Conservation (phyloP, 2,797 vertebrate genomes). For the Scarus forsteni region DNA sequence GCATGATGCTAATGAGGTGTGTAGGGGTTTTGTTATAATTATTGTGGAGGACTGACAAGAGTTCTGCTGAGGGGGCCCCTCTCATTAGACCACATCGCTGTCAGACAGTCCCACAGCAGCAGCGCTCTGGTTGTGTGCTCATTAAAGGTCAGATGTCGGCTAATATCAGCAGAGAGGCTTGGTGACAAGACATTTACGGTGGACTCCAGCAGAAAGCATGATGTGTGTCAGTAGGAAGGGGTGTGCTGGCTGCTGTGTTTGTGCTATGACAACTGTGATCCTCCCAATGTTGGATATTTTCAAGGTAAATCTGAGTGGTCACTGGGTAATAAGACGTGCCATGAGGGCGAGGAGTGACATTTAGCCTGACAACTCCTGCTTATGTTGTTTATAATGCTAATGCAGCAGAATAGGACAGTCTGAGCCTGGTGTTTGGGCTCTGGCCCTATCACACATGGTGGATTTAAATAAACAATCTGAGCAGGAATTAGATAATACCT, state of each 20-base stretch:
- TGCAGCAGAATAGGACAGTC: too few species aligned
- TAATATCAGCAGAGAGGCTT: constrained; percentile 27
- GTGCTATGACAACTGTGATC: constrained; percentile 11
- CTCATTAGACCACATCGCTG: constrained; percentile 71
- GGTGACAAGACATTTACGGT: constrained; percentile 23
- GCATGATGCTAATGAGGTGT: constrained; percentile 74
- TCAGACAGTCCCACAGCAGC: constrained; percentile 51
- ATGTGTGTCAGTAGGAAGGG: constrained; percentile 6
- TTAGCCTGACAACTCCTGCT: too few species aligned
- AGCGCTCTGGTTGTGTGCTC: constrained; percentile 36
- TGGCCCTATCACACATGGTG: too few species aligned
- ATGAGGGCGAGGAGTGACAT: neutral
- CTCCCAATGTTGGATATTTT: constrained; percentile 26
- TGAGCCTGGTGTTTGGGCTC: too few species aligned
- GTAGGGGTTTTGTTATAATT: constrained; percentile 33
- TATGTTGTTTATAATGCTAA: too few species aligned
- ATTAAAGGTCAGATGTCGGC: constrained; percentile 77
- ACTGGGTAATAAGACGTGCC: constrained; percentile 24
- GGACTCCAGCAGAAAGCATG: constrained; percentile 30
- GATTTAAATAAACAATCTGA: too few species aligned
- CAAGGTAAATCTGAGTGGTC: neutral
- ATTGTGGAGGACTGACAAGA: constrained; percentile 42
- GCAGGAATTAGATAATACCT: too few species aligned
- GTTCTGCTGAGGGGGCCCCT: constrained; percentile 33
- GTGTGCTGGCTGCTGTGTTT: neutral